phyloP scores from a whole-genome alignment of 2,797 vertebrate genomes.

The Helostoma temminkii region DNA sequence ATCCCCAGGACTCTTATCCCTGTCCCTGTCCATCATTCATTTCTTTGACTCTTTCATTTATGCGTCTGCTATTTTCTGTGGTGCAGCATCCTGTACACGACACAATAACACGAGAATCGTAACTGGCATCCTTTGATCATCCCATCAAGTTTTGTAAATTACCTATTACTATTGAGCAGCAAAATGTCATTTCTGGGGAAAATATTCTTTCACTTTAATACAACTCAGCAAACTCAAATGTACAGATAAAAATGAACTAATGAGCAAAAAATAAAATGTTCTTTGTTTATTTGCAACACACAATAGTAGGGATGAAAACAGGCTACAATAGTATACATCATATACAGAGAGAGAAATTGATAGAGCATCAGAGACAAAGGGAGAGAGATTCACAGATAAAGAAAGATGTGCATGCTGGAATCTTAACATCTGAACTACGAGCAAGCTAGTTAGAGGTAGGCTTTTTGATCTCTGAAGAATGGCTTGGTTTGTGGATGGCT shows the following conservation, averaged over 20 bases:
- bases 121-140: neutral
- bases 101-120: slow-evolving; percentile 1
- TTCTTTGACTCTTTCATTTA: neutral
- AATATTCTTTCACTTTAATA: neutral
- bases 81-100: neutral
- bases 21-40: neutral
- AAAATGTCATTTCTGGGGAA: slow-evolving; percentile 6
- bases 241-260: slow-evolving; percentile 19
- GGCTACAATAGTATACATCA: slow-evolving; percentile 25
- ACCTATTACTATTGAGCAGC: neutral
- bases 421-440: slow-evolving; percentile 66
- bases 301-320: slow-evolving; percentile 12
- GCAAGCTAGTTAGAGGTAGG: slow-evolving; percentile 54
- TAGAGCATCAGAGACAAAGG: slow-evolving; percentile 38
- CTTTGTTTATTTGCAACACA: slow-evolving; percentile 21
- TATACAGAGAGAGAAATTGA: slow-evolving; percentile 32
- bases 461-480: slow-evolving; percentile 65
- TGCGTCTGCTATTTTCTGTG: neutral
- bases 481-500: slow-evolving; percentile 49
- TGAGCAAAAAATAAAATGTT: slow-evolving; percentile 15
- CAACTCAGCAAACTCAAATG: neutral
- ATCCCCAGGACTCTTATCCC: neutral
- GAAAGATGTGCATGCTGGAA: slow-evolving; percentile 43
- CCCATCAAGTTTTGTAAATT: neutral
- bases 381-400: slow-evolving; percentile 43